These are phyloP conservation scores for Stichopus chloronotus DNA, from an alignment of 35 echinoderm and acorn worm genomes.

Conservation along the genomic window DNA sequence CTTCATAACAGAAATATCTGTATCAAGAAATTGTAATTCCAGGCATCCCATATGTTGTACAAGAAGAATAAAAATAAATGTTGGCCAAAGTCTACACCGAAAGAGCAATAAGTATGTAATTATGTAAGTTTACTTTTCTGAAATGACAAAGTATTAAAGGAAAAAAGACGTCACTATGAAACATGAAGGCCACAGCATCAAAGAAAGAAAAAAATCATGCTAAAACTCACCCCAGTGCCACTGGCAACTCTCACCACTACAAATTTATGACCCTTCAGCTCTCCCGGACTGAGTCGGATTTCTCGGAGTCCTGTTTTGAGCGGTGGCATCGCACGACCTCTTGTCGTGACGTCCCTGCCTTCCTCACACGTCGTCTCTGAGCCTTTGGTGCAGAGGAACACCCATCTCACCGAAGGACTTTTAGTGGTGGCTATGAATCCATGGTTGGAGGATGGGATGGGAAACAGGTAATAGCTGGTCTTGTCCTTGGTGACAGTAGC, in stretches of 20 bases:
- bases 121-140: too few relatives aligned
- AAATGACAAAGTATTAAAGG: too few relatives aligned
- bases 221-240: slow-evolving; percentile 45
- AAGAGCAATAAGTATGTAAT: too few relatives aligned
- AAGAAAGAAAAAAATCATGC: too few relatives aligned
- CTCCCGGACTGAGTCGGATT: slow-evolving; percentile 51
- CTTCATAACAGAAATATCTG: too few relatives aligned
- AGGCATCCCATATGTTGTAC: too few relatives aligned
- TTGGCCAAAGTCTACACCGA: neutral
- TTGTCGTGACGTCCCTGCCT: slow-evolving; percentile 68
- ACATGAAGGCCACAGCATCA: too few relatives aligned
- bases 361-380: slow-evolving; percentile 53
- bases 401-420: slow-evolving; percentile 47
- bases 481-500: slow-evolving; percentile 11
- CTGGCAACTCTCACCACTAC: slow-evolving; percentile 71
- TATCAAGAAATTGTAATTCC: too few relatives aligned
- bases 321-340: slow-evolving; percentile 63
- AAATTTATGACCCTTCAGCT: slow-evolving; percentile 51
- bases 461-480: slow-evolving; percentile 74
- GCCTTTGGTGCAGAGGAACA: slow-evolving; percentile 76
- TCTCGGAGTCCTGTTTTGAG: slow-evolving; percentile 64
- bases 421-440: slow-evolving; percentile 66
- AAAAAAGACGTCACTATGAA: too few relatives aligned
- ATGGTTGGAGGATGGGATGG: slow-evolving; percentile 45
- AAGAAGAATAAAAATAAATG: neutral